phyloP scores from a whole-genome alignment of 2,888 invertebrate genomes.

The Microchrysa polita region DNA sequence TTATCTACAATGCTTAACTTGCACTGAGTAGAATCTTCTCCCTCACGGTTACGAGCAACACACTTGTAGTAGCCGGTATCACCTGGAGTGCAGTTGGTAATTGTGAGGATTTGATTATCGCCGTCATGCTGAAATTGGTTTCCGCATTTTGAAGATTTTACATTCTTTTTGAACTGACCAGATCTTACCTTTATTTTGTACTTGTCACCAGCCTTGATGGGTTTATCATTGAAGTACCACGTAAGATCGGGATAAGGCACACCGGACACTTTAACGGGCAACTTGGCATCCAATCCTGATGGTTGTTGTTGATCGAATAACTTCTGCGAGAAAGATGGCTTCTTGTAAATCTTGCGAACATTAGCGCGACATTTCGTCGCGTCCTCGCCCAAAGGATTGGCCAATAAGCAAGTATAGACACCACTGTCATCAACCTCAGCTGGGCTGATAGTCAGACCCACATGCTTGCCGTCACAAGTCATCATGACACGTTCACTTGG shows the following conservation, averaged over 20 bases:
- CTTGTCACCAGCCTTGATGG: conserved; percentile 73
- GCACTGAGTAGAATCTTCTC: conserved; percentile 79
- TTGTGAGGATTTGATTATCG: conserved; percentile 79
- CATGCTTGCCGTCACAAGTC: conserved; percentile 85
- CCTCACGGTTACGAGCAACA: conserved; percentile 81
- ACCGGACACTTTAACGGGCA: conserved; percentile 82
- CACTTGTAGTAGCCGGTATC: conserved; percentile 83
- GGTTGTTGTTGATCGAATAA: conserved; percentile 70
- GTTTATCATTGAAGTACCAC: conserved; percentile 87
- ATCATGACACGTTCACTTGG: conserved; percentile 76
- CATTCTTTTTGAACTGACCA: background rate
- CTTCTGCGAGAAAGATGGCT: conserved; percentile 82
- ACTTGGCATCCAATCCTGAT: conserved; percentile 82
- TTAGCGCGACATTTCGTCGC: conserved; percentile 74
- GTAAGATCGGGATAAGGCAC: conserved; percentile 84
- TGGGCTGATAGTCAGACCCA: conserved; percentile 78
- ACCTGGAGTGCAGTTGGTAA: conserved; percentile 72
- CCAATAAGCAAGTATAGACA: conserved; percentile 77
- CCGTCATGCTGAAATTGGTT: conserved; percentile 71
- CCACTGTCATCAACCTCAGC: conserved; percentile 79
- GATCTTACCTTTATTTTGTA: conserved; percentile 70
- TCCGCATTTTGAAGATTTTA: conserved; percentile 3
- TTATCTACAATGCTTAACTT: conserved; percentile 81
- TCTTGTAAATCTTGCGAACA: conserved; percentile 82
- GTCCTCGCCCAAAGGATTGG: conserved; percentile 82